Percentiles rank a stretch among this genome's conserved stretches.
Evolutionary conservation across 2,113 vertebrate species (phyloP).

Genomic region (Podiceps cristatus): DNA sequence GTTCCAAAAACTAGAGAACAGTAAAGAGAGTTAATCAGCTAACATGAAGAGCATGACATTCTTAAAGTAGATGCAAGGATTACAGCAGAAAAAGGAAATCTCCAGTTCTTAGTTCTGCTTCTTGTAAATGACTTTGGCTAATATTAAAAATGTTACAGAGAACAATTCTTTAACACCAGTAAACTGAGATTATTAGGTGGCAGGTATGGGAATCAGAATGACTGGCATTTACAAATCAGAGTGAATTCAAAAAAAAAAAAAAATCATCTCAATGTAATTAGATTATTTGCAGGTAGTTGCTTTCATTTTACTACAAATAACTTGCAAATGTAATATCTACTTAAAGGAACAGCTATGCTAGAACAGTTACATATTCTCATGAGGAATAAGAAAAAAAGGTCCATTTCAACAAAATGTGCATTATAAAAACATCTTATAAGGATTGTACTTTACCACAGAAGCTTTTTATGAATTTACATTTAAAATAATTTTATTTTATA

Average conservation of each 20-base stretch:
- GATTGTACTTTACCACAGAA: neutral
- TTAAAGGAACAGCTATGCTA: neutral
- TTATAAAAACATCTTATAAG: neutral
- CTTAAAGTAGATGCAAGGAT: neutral
- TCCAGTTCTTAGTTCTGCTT: neutral
- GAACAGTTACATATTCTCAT: neutral
- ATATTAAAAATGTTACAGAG: neutral
- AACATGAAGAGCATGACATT: neutral
- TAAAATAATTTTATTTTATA: neutral
- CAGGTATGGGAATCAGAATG: neutral
- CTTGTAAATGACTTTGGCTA: neutral
- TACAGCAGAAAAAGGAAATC: neutral
- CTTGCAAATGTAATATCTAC: neutral
- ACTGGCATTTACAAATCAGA: neutral
- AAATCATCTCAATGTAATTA: neutral
- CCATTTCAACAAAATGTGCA: neutral
- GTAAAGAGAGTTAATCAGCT: neutral
- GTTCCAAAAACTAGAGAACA: neutral
- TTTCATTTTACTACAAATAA: neutral
- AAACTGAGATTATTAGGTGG: neutral
- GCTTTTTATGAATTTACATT: neutral
- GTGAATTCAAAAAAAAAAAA: neutral
- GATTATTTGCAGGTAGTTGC: neutral
- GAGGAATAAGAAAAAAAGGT: neutral
- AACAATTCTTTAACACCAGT: neutral